Conservation (phyloP, 2,797 vertebrate species). For the Tinamus major region DNA sequence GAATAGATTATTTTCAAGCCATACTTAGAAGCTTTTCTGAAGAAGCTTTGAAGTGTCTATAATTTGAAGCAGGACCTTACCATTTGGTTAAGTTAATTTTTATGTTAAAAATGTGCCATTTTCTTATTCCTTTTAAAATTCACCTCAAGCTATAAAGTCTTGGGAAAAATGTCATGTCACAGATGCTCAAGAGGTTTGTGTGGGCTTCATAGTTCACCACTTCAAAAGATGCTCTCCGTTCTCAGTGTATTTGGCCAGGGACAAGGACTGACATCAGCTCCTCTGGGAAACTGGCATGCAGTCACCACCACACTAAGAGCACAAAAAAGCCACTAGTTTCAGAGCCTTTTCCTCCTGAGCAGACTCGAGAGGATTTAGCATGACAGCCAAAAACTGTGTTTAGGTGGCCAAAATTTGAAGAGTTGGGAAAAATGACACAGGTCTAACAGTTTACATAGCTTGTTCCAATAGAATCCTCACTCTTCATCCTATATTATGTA, state of each 20-base stretch:
- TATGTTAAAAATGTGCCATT: background rate
- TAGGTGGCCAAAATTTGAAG: background rate
- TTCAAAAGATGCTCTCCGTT: background rate
- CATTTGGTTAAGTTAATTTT: background rate
- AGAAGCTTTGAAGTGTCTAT: background rate
- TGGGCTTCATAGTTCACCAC: background rate
- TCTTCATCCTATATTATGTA: background rate
- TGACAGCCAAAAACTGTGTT: background rate
- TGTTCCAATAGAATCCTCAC: background rate
- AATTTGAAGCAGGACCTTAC: background rate
- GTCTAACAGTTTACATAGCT: background rate
- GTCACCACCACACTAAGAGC: background rate
- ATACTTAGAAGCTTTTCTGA: background rate
- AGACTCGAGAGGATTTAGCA: background rate
- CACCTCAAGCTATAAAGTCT: background rate
- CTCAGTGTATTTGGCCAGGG: background rate
- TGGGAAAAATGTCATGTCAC: background rate
- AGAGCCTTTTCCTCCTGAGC: fast-evolving
- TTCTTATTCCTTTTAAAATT: background rate
- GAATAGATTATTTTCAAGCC: background rate
- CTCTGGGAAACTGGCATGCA: background rate
- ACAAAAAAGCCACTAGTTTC: background rate
- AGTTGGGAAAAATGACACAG: background rate
- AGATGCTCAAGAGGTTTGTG: background rate
- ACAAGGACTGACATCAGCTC: background rate